Conservation (phyloP, 2,113 vertebrate species). For the Raja brachyura region DNA sequence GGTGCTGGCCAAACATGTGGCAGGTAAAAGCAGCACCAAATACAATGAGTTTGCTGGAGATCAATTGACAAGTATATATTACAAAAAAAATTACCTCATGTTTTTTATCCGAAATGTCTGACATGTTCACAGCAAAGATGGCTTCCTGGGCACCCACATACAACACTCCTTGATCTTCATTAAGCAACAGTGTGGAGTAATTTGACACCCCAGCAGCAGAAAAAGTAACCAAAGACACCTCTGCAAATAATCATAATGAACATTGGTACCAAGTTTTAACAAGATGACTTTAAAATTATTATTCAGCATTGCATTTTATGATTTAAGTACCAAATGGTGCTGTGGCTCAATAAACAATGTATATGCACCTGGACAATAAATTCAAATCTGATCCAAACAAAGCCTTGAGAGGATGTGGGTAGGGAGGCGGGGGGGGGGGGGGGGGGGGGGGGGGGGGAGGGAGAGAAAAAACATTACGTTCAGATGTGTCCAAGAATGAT, state of each 20-base stretch:
- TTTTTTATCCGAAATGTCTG: constrained; percentile 67
- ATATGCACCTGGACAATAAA: neutral
- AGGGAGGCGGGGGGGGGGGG: too few species aligned
- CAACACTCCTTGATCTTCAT: constrained; percentile 64
- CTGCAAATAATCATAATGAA: constrained; percentile 52
- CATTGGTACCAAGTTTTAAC: neutral
- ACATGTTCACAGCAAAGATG: constrained; percentile 76
- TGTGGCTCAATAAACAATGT: neutral
- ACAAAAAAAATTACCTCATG: constrained; percentile 64
- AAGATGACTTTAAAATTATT: neutral
- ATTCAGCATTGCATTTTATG: too few species aligned
- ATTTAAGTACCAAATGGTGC: neutral
- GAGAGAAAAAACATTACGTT: too few species aligned
- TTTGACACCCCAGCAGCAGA: constrained; percentile 76
- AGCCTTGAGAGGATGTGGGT: too few species aligned
- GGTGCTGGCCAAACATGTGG: neutral
- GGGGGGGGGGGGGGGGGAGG: too few species aligned
- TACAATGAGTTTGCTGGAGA: neutral
- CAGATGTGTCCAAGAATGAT: neutral
- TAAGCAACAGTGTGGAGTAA: constrained; percentile 84
- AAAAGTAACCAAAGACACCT: constrained; percentile 75
- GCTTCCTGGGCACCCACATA: constrained; percentile 88
- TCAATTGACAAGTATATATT: neutral
- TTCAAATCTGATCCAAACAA: neutral
- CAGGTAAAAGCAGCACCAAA: neutral